phyloP scores from a whole-genome alignment of 2,113 vertebrate species.

The Protomyctophum bolini region DNA sequence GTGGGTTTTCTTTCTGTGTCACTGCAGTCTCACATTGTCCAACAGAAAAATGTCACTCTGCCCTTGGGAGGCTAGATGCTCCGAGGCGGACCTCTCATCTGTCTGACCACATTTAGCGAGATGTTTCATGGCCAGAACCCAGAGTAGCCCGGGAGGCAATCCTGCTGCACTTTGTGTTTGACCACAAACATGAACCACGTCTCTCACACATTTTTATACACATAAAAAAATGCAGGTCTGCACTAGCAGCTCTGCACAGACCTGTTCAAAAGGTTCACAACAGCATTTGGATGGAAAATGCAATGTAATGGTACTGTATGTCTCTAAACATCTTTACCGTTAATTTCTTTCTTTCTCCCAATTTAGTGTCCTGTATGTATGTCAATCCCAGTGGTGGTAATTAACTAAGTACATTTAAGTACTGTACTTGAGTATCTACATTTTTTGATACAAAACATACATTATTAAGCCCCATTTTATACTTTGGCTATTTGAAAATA shows the following conservation, averaged over 20 bases:
- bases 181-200: slow-evolving; percentile 44
- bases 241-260: background rate
- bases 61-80: slow-evolving; percentile 75
- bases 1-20: slow-evolving; percentile 64
- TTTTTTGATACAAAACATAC: too few species aligned
- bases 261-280: background rate
- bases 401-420: too few species aligned
- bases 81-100: slow-evolving; percentile 72
- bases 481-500: too few species aligned
- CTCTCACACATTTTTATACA: slow-evolving; percentile 30
- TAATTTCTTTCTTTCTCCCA: too few species aligned
- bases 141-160: slow-evolving; percentile 60
- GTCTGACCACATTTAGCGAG: slow-evolving; percentile 75
- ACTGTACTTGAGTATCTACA: too few species aligned
- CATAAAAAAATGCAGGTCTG: too few species aligned
- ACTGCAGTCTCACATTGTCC: slow-evolving; percentile 74
- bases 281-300: too few species aligned
- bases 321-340: too few species aligned
- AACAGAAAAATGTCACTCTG: slow-evolving; percentile 77
- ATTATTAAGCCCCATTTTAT: too few species aligned
- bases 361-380: too few species aligned
- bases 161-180: slow-evolving; percentile 61
- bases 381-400: too few species aligned
- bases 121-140: slow-evolving; percentile 63
- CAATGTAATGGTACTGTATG: too few species aligned